phyloP scores from a whole-genome alignment of 2,888 invertebrate species.

The Ypsolopha scabrella region DNA sequence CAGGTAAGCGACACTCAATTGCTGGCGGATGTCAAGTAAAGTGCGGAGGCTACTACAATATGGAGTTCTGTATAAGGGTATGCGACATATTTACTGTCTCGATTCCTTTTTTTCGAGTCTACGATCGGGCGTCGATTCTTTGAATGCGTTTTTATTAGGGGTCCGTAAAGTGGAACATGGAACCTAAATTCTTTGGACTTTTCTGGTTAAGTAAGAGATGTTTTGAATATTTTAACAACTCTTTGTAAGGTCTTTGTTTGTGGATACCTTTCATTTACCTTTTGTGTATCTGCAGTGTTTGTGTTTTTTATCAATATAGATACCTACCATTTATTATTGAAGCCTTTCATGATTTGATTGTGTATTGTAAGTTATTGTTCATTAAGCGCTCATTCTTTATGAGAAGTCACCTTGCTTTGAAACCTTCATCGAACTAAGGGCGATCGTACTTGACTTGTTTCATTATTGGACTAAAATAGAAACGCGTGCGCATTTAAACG shows the following conservation, averaged over 20 bases:
- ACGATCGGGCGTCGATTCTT: neutral
- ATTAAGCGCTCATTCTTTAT: no score
- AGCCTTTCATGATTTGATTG: no score
- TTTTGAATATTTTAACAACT: no score
- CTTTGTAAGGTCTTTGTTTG: no score
- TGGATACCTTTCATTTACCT: no score
- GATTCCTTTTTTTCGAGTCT: neutral
- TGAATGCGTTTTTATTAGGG: constrained; percentile 1
- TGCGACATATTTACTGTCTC: constrained; percentile 1
- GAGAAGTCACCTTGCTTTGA: no score
- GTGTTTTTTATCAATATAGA: no score
- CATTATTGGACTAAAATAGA: neutral
- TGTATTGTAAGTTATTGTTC: no score
- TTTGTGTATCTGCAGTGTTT: no score
- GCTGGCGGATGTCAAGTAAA: neutral
- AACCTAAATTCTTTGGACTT: neutral
- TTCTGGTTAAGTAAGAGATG: no score
- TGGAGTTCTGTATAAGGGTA: constrained; percentile 1
- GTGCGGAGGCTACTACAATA: neutral
- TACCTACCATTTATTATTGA: no score
- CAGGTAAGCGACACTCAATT: constrained; percentile 14
- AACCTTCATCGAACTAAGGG: neutral
- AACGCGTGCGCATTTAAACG: neutral
- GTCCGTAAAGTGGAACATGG: neutral
- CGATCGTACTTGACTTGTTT: neutral